These are phyloP conservation scores for Fissipunctia ypsillon DNA, from an alignment of 2,888 invertebrate species.

Conservation along the genomic window DNA sequence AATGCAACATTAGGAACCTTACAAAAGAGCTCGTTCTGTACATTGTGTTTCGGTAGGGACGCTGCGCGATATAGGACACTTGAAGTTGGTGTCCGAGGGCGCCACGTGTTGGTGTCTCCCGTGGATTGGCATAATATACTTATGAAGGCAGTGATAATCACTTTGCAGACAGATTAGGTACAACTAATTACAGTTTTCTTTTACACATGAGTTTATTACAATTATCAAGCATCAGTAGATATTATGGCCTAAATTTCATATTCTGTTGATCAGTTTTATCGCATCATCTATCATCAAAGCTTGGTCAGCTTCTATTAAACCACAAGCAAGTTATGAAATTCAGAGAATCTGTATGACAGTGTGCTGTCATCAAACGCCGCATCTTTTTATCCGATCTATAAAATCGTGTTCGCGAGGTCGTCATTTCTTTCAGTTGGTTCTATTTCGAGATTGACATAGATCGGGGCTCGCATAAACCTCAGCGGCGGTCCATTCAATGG, in stretches of 20 bases:
- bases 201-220: background rate
- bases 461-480: conserved; percentile 44
- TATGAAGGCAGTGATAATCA: too few relatives aligned
- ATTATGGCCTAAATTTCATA: too few relatives aligned
- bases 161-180: too few relatives aligned
- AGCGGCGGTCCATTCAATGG: conserved; percentile 47
- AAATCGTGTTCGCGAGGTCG: conserved; percentile 21
- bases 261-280: background rate
- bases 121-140: too few relatives aligned
- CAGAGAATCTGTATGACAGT: background rate
- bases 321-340: background rate
- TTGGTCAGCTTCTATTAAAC: background rate
- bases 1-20: background rate
- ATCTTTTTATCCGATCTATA: conserved; percentile 10
- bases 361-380: background rate
- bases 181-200: background rate
- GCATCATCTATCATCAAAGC: background rate
- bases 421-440: conserved; percentile 46
- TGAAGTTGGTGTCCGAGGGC: background rate
- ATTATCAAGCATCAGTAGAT: background rate
- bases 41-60: background rate
- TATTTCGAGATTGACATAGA: conserved; percentile 56
- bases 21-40: background rate
- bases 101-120: too few relatives aligned
- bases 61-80: background rate